Percentiles rank a stretch among this genome's conserved stretches.
These are phyloP conservation scores for Trissolcus brochymenae DNA, from an alignment of 2,888 invertebrate genomes.

Conservation along the genomic window DNA sequence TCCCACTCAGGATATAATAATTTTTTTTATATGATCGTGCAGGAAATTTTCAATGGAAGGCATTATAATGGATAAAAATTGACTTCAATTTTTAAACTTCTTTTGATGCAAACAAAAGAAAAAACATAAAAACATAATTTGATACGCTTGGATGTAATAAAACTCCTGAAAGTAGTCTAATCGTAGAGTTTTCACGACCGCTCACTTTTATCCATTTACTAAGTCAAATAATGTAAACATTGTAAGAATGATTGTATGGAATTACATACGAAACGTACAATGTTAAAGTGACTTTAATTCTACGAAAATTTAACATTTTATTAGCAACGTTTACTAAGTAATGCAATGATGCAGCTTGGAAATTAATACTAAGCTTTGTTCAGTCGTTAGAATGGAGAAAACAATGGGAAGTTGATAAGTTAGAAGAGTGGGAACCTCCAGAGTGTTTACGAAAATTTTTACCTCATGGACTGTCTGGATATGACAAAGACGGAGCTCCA, in stretches of 20 bases:
- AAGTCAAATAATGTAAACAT: not conserved
- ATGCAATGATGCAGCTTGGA: not conserved
- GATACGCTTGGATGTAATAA: too few species aligned
- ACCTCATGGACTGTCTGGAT: slow-evolving; percentile 88
- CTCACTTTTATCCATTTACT: too few species aligned
- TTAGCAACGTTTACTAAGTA: not conserved
- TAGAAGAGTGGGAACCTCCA: slow-evolving; percentile 84
- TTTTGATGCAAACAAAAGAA: too few species aligned
- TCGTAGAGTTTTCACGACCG: too few species aligned
- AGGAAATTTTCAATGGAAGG: too few species aligned
- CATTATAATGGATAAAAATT: too few species aligned
- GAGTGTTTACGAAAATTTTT: slow-evolving; percentile 84
- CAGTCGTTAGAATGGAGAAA: slow-evolving; percentile 86
- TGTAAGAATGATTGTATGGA: not conserved
- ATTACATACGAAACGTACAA: too few species aligned
- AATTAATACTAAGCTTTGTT: slow-evolving; percentile 47
- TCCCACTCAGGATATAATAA: too few species aligned
- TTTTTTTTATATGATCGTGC: too few species aligned
- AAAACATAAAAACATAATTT: too few species aligned
- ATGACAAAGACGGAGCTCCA: slow-evolving; percentile 90
- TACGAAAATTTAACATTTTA: slow-evolving; percentile 10
- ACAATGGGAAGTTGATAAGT: slow-evolving; percentile 85
- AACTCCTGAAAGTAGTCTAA: too few species aligned
- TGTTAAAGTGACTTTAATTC: not conserved
- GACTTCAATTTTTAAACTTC: too few species aligned